Percentiles rank a stretch among this genome's conserved stretches.
These are phyloP conservation scores for Menidia beryllina DNA, from an alignment of 2,113 vertebrate species.

Conservation along the genomic window DNA sequence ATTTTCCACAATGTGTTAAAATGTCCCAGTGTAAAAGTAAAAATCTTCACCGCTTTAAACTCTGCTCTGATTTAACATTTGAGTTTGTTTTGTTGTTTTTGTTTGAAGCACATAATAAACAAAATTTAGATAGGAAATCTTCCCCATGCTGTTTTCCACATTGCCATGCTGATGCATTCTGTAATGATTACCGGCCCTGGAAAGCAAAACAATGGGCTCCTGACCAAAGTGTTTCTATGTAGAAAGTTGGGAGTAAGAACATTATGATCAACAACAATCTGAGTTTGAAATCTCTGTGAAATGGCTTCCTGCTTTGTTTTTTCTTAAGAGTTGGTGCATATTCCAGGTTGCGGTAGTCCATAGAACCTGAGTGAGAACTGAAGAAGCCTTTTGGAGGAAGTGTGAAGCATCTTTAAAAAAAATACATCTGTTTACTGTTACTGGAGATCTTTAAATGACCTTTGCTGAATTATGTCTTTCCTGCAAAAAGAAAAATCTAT, in stretches of 20 bases:
- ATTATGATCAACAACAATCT: background rate
- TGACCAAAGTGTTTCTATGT: background rate
- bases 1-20: slow-evolving; percentile 26
- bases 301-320: background rate
- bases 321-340: background rate
- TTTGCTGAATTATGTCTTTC: too few species aligned
- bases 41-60: background rate
- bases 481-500: too few species aligned
- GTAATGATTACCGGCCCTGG: background rate
- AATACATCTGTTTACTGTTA: too few species aligned
- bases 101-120: too few species aligned
- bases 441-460: too few species aligned
- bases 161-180: too few species aligned
- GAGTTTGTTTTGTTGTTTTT: background rate
- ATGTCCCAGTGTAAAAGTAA: background rate
- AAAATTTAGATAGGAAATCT: too few species aligned
- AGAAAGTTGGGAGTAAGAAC: background rate
- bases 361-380: too few species aligned
- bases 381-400: too few species aligned
- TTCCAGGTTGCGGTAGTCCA: too few species aligned
- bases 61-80: slow-evolving; percentile 19
- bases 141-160: too few species aligned
- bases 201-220: background rate
- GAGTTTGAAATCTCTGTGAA: background rate
- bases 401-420: too few species aligned